Evolutionary conservation across 2,113 vertebrate genomes (phyloP).

Genomic region (Haplochromis burtoni): DNA sequence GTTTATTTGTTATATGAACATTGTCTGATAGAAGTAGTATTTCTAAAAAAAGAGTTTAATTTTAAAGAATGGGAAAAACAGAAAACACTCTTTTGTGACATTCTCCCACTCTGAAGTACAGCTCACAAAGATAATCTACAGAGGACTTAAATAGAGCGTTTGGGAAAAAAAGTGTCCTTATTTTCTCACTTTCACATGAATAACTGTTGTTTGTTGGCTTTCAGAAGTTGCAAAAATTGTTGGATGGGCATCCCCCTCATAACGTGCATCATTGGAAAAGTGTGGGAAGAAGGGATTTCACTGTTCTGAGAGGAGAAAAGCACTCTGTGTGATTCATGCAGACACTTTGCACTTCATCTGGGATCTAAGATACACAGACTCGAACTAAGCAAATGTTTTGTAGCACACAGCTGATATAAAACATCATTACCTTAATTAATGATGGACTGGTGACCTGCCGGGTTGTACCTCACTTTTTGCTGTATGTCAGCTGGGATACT

Average conservation of each 20-base stretch:
- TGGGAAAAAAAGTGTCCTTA: rapidly evolving
- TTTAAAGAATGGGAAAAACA: background rate
- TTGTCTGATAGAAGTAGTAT: background rate
- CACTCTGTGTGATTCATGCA: background rate
- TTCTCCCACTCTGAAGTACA: background rate
- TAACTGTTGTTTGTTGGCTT: background rate
- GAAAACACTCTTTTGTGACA: background rate
- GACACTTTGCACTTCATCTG: background rate
- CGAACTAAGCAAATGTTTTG: background rate
- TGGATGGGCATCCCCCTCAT: background rate
- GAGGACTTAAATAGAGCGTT: background rate
- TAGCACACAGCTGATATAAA: background rate
- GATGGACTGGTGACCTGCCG: background rate
- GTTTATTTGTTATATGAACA: background rate
- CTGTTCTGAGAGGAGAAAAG: background rate
- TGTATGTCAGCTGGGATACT: background rate
- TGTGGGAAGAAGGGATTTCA: background rate
- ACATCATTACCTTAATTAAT: background rate
- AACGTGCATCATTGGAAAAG: background rate
- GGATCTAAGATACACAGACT: background rate
- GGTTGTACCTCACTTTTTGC: background rate
- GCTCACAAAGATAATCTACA: background rate
- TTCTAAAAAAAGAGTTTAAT: background rate
- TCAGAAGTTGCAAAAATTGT: background rate
- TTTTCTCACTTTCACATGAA: background rate